Evolutionary conservation across 2,888 invertebrate species (phyloP).

Genomic region (Hemithea aestivaria): DNA sequence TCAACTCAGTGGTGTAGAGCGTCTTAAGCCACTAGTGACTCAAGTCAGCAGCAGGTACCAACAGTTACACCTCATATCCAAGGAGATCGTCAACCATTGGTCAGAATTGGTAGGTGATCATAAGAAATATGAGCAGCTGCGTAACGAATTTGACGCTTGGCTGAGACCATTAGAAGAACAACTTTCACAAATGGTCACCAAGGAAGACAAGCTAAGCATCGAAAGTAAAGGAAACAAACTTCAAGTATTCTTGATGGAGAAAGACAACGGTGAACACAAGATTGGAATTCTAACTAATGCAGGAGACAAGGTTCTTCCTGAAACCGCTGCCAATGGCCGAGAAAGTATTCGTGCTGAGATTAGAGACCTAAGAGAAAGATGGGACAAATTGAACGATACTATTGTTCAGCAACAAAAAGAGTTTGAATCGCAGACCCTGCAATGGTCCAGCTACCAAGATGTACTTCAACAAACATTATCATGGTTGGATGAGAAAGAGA

Average conservation of each 20-base stretch:
- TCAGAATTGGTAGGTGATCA: conserved; percentile 91
- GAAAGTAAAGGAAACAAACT: conserved; percentile 84
- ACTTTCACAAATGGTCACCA: conserved; percentile 79
- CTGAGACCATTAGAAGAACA: conserved; percentile 86
- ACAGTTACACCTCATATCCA: conserved; percentile 87
- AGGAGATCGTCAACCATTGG: conserved; percentile 92
- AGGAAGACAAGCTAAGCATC: conserved; percentile 82
- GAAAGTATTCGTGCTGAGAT: conserved; percentile 93
- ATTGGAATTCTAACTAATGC: conserved; percentile 85
- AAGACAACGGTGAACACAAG: conserved; percentile 90
- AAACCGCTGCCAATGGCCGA: conserved; percentile 94
- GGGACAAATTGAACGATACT: conserved; percentile 92
- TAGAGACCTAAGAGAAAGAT: conserved; percentile 88
- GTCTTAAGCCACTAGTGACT: conserved; percentile 90
- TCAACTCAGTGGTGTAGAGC: conserved; percentile 90
- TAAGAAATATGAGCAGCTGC: conserved; percentile 85
- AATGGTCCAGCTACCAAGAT: conserved; percentile 92
- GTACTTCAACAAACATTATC: conserved; percentile 88
- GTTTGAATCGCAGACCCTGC: conserved; percentile 89
- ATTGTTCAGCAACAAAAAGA: conserved; percentile 91
- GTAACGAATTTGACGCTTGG: conserved; percentile 88
- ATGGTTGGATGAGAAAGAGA: conserved; percentile 94
- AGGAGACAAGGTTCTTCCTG: conserved; percentile 94
- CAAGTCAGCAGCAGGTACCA: conserved; percentile 95
- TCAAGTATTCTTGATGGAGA: conserved; percentile 86